Evolutionary conservation across 2,113 vertebrate genomes (phyloP).

Genomic region (Spea multiplicata): DNA sequence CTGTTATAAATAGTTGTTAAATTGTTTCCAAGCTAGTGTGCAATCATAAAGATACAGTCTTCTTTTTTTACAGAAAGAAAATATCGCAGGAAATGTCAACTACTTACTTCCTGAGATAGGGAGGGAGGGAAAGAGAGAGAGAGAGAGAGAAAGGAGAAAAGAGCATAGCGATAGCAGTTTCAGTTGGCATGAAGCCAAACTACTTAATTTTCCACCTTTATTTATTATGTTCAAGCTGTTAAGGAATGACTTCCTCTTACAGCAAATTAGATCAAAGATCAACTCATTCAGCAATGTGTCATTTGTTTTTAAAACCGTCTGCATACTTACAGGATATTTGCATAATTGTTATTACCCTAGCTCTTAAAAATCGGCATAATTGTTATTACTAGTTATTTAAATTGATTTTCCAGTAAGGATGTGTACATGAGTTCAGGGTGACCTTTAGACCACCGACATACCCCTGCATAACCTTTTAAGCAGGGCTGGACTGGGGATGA

Average conservation of each 20-base stretch:
- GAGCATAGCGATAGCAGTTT: slow-evolving; percentile 14
- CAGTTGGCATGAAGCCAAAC: slow-evolving; percentile 17
- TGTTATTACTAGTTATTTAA: too few species aligned
- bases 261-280: not conserved
- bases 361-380: too few species aligned
- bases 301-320: too few species aligned
- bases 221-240: not conserved
- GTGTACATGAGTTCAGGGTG: too few species aligned
- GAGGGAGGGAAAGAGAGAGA: not conserved
- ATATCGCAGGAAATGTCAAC: not conserved
- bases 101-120: slow-evolving; percentile 8
- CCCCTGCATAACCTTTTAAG: too few species aligned
- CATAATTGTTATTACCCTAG: too few species aligned
- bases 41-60: not conserved
- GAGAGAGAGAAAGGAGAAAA: not conserved
- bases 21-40: not conserved
- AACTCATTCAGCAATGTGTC: not conserved
- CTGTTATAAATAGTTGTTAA: not conserved
- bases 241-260: not conserved
- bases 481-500: too few species aligned
- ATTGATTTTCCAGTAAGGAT: too few species aligned
- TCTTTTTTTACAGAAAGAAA: not conserved
- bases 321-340: too few species aligned
- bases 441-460: too few species aligned
- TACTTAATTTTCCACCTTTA: not conserved